Base-by-base conservation (phyloP, 2,113 vertebrate genomes). In the Artemisiospiza belli region DNA sequence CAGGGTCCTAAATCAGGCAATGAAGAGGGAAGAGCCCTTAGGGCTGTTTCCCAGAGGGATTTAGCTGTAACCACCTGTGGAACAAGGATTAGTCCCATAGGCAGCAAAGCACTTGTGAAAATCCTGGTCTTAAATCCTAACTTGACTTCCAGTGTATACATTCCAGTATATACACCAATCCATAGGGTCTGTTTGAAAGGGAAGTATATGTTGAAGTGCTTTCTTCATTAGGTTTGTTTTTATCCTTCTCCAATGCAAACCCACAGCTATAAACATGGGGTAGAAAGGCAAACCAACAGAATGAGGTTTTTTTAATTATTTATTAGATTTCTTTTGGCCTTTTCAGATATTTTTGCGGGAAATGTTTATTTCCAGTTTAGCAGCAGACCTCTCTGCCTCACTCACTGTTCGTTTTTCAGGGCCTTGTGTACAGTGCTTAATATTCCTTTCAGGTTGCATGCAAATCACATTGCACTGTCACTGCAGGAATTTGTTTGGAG, bases 401-500 rank as follows among this genome's bases (percentile, higher is more conserved):
- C 62, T 54, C 52, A 2, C 66, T 54, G 21, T 84, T 7, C 52
- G 1, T 77, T 95, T 92, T 67, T n/a, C 68, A 69, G 52, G 43
- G n/a, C 43, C 85, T 87, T 61, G 31, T 41, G 55, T 49, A 33
- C 37, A 37, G 61, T 17, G 49, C 83, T 33, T 66, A 8, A 22
- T n/a, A 66, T 93, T 96, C 78, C 54, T 79, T 86, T 76, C 63
- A 25, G 81, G 59, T 81, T 83, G 81, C 74, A 4, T 66, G 70
- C 95, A 91, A 95, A 96, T 96, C 90, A 91, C 47, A 4, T 63
- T 49, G 72, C 77, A 27, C 11, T 88, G 80, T 95, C 95, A 86
- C 83, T n/a, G 61, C 17, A 92, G 90, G 92, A 89, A 95, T 96
- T 96, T 91, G 81, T 94, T 95, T 94, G 73, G 86, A 96, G 94